Evolutionary conservation across 1,140 invertebrate genomes (phyloP), one percentile per base, ranked within the genome.

Genomic region (Nephila pilipes): DNA sequence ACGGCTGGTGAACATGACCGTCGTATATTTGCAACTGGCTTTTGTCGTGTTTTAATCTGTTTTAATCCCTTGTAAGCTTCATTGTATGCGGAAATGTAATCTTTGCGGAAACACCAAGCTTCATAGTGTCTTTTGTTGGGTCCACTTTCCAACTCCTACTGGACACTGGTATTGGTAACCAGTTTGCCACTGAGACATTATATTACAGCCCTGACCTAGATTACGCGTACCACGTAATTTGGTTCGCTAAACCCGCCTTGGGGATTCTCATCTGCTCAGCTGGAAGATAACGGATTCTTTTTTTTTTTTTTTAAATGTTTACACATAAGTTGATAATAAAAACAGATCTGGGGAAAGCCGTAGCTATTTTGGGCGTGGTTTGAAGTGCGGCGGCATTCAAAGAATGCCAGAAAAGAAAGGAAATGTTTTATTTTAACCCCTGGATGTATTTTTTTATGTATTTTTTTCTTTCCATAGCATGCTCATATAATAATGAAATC

Each of bases 141-240:
- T 18, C 69, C 69, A 18, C n/a, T 8, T 63, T 63, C 22, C 6
- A 63, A 63, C 29, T 16, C 29, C 69, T 18, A 36, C 16, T 32
- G 69, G 69, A 20, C 69, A 75, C 16, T 16, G 25, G 63, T n/a
- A n/a, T n/a, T n/a, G n/a, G n/a, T n/a, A n/a, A n/a, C 46, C 3
- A 25, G 32, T 18, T 75, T 75, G 4, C 2, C 32, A 54, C n/a
- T 14, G 12, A 81, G 80, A 36, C 16, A n/a, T 22, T 46, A 1
- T 10, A 46, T 46, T 46, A 12, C n/a, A 81, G 46, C 80, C 80
- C 80, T 81, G 80, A 81, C 80, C 80, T 25, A 81, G 22, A 81
- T 81, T 22, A 6, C 1, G 22, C 80, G 18, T 36, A 32, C 32
- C 29, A n/a, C 38, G 38, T 46, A 54, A 54, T 38, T 6, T 46